Evolutionary conservation across 2,888 invertebrate species (phyloP).

Genomic region (Tenodera sinensis): DNA sequence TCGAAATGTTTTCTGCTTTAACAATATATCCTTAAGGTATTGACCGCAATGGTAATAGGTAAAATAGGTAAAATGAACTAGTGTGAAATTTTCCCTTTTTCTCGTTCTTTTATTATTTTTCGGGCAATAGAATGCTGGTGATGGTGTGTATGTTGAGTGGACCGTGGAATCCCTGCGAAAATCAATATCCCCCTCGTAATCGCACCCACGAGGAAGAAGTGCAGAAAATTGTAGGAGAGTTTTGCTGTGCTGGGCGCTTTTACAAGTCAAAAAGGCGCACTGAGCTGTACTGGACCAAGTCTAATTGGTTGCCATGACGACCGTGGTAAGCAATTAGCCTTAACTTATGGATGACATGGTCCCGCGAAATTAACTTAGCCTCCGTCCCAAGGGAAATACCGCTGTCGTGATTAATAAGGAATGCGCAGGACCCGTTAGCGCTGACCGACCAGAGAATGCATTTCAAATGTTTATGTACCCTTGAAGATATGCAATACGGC

Average conservation of each 20-base stretch:
- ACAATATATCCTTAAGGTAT: too few species aligned
- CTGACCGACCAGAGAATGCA: neutral
- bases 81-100: too few species aligned
- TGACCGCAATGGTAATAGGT: too few species aligned
- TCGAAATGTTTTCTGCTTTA: too few species aligned
- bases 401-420: neutral
- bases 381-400: neutral
- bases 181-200: neutral
- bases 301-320: neutral
- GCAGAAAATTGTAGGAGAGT: neutral
- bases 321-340: neutral
- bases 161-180: too few species aligned
- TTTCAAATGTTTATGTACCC: neutral
- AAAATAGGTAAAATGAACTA: too few species aligned
- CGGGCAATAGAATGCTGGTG: too few species aligned
- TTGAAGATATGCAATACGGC: neutral
- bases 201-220: neutral
- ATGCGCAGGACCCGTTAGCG: neutral
- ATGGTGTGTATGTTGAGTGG: too few species aligned
- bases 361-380: neutral
- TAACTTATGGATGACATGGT: neutral
- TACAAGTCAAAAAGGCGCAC: neutral
- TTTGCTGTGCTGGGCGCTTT: neutral
- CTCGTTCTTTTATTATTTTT: too few species aligned
- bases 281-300: neutral